Evolutionary conservation across 2,113 vertebrate genomes (phyloP), one percentile per base, ranked within the genome.

Genomic region (Piaya cayana): DNA sequence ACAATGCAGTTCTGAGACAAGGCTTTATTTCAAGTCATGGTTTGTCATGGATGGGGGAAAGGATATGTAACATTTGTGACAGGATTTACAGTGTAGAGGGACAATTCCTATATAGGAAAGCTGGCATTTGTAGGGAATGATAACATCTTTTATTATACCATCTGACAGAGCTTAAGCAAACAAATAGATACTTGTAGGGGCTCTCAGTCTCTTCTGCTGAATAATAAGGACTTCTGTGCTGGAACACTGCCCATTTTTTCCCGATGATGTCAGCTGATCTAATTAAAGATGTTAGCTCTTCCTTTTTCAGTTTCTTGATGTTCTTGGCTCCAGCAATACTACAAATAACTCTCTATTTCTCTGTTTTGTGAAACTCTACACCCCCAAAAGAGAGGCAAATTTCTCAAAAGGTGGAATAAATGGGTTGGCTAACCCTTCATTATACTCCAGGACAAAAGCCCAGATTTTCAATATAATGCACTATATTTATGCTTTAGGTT

Each of bases 301-400:
- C 25, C 22, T 59, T 67, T 81, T 76, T 39, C 53, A 58, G n/a
- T 93, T 88, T 88, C 53, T 76, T 67, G 19, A 62, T 3, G 5
- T 25, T 50, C 42, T 45, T 71, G 34, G 22, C 64, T 76, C 47
- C 36, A 84, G 25, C 45, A 67, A 18, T 29, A n/a, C 45, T 77
- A 43, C 16, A 53, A 64, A 56, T 47, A 79, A 4, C 39, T 62
- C 70, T 30, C 32, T 62, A 21, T 64, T 67, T 80, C 29, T 43
- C 21, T 85, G 29, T 52, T 88, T 47, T 69, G 4, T 37, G 42
- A 64, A 82, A 15, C 4, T 82, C 52, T 56, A 52, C 9, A 32
- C 25, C 7, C 49, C n/a, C 55, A 30, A 53, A 70, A 95, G 42
- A 63, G 21, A 25, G 5, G 12, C 0, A 0, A 0, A 0, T 87